Conservation (phyloP, 2,113 vertebrate genomes). For the Mobula birostris region DNA sequence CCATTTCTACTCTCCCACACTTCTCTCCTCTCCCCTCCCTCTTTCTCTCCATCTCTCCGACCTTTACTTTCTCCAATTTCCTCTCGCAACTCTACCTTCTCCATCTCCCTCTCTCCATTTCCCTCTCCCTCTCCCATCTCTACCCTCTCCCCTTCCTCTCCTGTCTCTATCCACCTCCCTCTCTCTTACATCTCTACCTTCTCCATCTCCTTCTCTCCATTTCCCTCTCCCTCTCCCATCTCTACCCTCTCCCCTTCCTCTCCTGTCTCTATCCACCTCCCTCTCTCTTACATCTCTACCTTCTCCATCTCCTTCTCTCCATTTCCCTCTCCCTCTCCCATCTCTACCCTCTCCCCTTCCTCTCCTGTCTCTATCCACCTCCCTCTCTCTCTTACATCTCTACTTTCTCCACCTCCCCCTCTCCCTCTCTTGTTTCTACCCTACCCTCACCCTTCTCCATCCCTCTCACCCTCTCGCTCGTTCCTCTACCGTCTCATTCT, state of each 20-base stretch:
- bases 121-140: too few species aligned
- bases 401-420: not conserved
- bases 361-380: not conserved
- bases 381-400: not conserved
- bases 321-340: too few species aligned
- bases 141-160: not conserved
- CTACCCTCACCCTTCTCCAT: not conserved
- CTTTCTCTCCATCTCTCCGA: too few species aligned
- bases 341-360: not conserved
- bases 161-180: not conserved
- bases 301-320: too few species aligned
- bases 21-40: too few species aligned
- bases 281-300: not conserved
- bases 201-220: too few species aligned
- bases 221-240: too few species aligned
- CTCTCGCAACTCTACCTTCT: too few species aligned
- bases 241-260: not conserved
- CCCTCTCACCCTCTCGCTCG: not conserved
- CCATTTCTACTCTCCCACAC: too few species aligned
- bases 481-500: too few species aligned
- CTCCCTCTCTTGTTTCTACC: not conserved
- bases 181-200: not conserved
- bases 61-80: too few species aligned
- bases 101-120: too few species aligned
- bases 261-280: not conserved